These are phyloP conservation scores for Drosophila mayaguana DNA, from an alignment of 2,888 invertebrate genomes.

Conservation along the genomic window DNA sequence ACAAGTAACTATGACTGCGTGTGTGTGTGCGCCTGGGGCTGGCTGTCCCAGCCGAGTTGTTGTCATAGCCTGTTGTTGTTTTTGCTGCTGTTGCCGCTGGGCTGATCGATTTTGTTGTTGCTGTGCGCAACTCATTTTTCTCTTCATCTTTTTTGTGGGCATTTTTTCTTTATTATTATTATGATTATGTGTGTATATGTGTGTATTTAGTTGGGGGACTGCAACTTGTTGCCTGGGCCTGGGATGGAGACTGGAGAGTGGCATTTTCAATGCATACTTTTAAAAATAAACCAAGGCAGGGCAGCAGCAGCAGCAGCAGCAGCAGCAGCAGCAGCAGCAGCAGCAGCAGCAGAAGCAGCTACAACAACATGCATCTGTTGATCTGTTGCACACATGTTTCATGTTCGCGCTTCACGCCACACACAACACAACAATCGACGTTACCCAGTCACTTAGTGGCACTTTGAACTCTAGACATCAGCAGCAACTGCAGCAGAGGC, in stretches of 20 bases:
- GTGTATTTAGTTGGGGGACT: slow-evolving; percentile 45
- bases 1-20: slow-evolving; percentile 11
- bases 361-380: slow-evolving; percentile 45
- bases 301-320: slow-evolving; percentile 26
- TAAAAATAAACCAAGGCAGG: slow-evolving; percentile 69
- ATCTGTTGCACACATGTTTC: slow-evolving; percentile 60
- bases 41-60: slow-evolving; percentile 59
- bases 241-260: slow-evolving; percentile 47
- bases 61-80: slow-evolving; percentile 52
- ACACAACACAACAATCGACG: slow-evolving; percentile 28
- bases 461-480: slow-evolving; percentile 64
- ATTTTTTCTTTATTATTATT: slow-evolving; percentile 49
- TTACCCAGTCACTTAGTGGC: slow-evolving; percentile 75
- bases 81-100: slow-evolving; percentile 38
- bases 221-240: slow-evolving; percentile 68
- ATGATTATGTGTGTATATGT: slow-evolving; percentile 35
- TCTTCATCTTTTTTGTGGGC: slow-evolving; percentile 28
- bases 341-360: slow-evolving; percentile 19
- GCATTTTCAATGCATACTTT: slow-evolving; percentile 57
- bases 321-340: slow-evolving; percentile 27
- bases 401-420: slow-evolving; percentile 47
- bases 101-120: slow-evolving; percentile 60
- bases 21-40: slow-evolving; percentile 22
- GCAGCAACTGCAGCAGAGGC: slow-evolving; percentile 19
- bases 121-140: slow-evolving; percentile 30